These are phyloP conservation scores for Ctenicera cuprea DNA, from an alignment of 2,888 invertebrate species.

Conservation along the genomic window DNA sequence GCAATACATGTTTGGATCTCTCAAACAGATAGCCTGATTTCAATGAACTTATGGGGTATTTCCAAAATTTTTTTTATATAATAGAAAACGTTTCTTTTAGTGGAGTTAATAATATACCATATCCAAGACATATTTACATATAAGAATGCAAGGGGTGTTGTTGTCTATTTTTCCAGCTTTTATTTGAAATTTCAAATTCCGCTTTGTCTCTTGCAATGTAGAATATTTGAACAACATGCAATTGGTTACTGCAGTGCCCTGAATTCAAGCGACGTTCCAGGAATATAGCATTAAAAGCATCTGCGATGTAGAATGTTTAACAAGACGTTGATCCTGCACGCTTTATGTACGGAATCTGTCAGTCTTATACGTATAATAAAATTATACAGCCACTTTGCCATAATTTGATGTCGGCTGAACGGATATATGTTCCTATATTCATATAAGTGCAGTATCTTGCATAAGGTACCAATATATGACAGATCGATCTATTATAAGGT, in stretches of 20 bases:
- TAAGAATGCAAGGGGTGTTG: too few relatives aligned
- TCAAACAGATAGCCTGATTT: too few relatives aligned
- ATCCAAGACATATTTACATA: too few relatives aligned
- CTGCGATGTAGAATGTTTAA: constrained; percentile 1
- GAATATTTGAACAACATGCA: not conserved
- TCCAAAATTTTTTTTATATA: too few relatives aligned
- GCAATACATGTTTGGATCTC: too few relatives aligned
- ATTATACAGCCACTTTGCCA: constrained; percentile 43
- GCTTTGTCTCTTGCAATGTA: not conserved
- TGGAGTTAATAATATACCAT: too few relatives aligned
- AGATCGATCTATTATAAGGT: constrained; percentile 27
- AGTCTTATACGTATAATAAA: constrained; percentile 39
- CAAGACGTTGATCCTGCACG: constrained; percentile 21
- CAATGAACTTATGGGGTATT: too few relatives aligned
- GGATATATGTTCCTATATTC: constrained; percentile 42
- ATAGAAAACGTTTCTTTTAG: too few relatives aligned
- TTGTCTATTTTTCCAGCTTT: too few relatives aligned
- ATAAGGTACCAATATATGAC: constrained; percentile 25
- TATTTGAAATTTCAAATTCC: too few relatives aligned
- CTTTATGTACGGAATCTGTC: constrained; percentile 17
- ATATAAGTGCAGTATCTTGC: constrained; percentile 34
- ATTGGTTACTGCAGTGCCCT: too few relatives aligned
- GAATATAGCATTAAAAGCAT: not conserved
- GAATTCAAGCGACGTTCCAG: too few relatives aligned
- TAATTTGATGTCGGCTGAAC: constrained; percentile 38